These are phyloP conservation scores for Parnassius smintheus DNA, from an alignment of 2,888 invertebrate species.

Conservation along the genomic window DNA sequence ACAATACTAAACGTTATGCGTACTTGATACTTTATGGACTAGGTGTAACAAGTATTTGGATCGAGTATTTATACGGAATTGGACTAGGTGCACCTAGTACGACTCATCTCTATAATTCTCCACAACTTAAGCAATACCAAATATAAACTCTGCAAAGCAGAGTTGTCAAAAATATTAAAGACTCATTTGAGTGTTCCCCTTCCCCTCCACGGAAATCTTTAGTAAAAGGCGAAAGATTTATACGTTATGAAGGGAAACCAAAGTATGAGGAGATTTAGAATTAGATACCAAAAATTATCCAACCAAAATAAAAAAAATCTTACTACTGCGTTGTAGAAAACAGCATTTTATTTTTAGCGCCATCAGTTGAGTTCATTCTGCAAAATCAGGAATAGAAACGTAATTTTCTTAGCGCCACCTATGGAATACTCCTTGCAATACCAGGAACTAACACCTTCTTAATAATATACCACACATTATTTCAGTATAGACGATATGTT, in stretches of 20 bases:
- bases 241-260: constrained; percentile 84
- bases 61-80: too few species aligned
- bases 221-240: constrained; percentile 89
- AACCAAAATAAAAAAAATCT: neutral
- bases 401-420: neutral
- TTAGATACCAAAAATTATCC: neutral
- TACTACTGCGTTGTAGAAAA: neutral
- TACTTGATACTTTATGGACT: too few species aligned
- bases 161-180: constrained; percentile 9
- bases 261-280: neutral
- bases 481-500: too few species aligned
- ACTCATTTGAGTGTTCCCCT: constrained; percentile 17
- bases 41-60: too few species aligned
- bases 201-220: constrained; percentile 65
- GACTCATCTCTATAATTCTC: too few species aligned
- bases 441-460: too few species aligned
- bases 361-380: neutral
- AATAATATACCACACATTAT: too few species aligned
- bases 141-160: neutral
- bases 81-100: too few species aligned
- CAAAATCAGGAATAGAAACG: neutral
- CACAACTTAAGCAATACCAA: neutral
- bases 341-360: neutral
- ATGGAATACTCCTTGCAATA: too few species aligned
- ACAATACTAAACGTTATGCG: too few species aligned